These are phyloP conservation scores for Poliocrania exsul DNA, from an alignment of 2,797 vertebrate species.

Conservation along the genomic window DNA sequence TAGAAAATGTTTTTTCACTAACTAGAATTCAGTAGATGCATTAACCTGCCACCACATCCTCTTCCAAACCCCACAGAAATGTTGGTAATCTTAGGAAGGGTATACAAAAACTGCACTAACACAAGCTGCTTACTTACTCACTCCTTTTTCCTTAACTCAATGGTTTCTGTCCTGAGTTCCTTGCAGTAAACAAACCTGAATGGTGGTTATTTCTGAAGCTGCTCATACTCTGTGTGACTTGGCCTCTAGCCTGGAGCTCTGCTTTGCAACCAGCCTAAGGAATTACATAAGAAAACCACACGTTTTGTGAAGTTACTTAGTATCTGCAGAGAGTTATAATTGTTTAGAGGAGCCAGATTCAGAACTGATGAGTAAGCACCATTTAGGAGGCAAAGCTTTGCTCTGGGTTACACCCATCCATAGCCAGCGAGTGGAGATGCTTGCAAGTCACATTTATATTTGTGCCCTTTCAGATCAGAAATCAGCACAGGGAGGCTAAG, in stretches of 20 bases:
- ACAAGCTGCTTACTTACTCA: not conserved
- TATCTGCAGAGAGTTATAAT: not conserved
- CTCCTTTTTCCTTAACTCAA: constrained; percentile 12
- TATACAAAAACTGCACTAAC: not conserved
- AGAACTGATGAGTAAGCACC: constrained; percentile 31
- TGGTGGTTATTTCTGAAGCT: constrained; percentile 62
- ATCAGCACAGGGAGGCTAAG: not conserved
- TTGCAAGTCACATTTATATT: not conserved
- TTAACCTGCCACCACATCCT: accelerated
- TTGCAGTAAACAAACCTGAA: constrained; percentile 53
- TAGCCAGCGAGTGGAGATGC: not conserved
- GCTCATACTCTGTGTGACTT: not conserved
- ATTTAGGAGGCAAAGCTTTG: not conserved
- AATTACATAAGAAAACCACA: constrained; percentile 41
- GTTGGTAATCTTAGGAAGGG: not conserved
- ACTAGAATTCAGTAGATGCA: accelerated
- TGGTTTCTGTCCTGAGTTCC: constrained; percentile 17
- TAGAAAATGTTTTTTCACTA: not conserved
- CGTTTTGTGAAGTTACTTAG: not conserved
- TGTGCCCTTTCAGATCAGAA: not conserved
- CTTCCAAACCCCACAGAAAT: accelerated
- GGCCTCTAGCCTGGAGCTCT: constrained; percentile 41
- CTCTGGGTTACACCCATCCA: constrained; percentile 22
- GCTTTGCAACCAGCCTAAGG: not conserved
- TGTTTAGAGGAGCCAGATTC: constrained; percentile 1